Conservation (phyloP, 2,113 vertebrate genomes). For the Scomber japonicus region DNA sequence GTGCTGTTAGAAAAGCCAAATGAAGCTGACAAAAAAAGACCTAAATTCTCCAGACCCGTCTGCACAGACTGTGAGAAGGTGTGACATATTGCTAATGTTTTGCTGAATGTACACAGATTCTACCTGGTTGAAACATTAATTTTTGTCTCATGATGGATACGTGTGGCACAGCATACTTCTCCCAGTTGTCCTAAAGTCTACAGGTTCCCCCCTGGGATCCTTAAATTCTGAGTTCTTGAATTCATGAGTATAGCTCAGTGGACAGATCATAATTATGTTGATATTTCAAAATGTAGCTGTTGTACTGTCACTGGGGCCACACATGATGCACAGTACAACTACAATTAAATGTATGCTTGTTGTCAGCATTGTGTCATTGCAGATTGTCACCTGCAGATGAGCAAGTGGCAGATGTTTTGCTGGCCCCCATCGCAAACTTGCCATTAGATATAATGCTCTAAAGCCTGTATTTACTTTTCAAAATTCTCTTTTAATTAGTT, state of each 20-base stretch:
- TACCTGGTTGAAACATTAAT: neutral
- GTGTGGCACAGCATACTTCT: neutral
- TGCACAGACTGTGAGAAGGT: constrained; percentile 4
- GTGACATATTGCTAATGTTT: neutral
- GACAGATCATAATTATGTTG: neutral
- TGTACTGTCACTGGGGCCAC: neutral
- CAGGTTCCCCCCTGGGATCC: neutral
- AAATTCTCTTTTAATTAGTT: neutral
- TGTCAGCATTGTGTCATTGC: neutral
- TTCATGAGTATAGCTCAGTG: neutral
- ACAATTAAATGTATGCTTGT: neutral
- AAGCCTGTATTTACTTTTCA: neutral
- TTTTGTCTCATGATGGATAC: neutral
- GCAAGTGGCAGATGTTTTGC: constrained; percentile 1
- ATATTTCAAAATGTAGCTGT: neutral
- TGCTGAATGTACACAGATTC: neutral
- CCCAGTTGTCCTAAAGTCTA: neutral
- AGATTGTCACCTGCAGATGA: neutral
- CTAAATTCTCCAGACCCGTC: neutral
- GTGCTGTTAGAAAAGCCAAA: constrained; percentile 16
- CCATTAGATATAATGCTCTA: neutral
- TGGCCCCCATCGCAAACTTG: neutral
- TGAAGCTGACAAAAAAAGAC: constrained; percentile 27
- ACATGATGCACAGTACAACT: neutral
- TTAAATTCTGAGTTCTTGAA: neutral